Conservation (phyloP, 2,888 invertebrate genomes). For the Plebejus argus region DNA sequence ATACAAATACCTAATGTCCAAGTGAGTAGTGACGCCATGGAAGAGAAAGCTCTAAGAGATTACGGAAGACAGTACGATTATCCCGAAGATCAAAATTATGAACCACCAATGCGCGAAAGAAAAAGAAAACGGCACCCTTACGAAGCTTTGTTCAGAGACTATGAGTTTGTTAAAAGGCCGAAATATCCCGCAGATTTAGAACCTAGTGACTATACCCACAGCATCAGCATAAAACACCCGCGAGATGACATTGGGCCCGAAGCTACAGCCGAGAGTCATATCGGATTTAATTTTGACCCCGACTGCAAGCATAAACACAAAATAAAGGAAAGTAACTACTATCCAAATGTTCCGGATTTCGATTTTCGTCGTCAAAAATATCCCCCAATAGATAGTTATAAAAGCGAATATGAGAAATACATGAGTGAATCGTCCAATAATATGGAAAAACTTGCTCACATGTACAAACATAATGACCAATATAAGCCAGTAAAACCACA, state of each 20-base stretch:
- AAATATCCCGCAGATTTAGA: slow-evolving; percentile 61
- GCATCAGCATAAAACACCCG: slow-evolving; percentile 67
- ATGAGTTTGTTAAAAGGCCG: slow-evolving; percentile 56
- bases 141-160: slow-evolving; percentile 56
- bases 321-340: slow-evolving; percentile 55
- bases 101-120: slow-evolving; percentile 50
- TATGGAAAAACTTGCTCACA: slow-evolving; percentile 58
- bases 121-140: slow-evolving; percentile 58
- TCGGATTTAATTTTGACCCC: slow-evolving; percentile 63
- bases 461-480: slow-evolving; percentile 50
- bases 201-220: slow-evolving; percentile 68
- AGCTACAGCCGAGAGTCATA: slow-evolving; percentile 61
- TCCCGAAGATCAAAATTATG: slow-evolving; percentile 59
- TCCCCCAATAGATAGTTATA: slow-evolving; percentile 54
- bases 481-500: slow-evolving; percentile 57
- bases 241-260: slow-evolving; percentile 54
- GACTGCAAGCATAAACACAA: slow-evolving; percentile 69
- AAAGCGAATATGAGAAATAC: slow-evolving; percentile 62
- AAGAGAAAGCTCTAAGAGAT: slow-evolving; percentile 64
- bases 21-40: slow-evolving; percentile 45
- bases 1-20: slow-evolving; percentile 44
- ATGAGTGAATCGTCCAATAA: slow-evolving; percentile 56
- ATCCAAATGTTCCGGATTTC: slow-evolving; percentile 55
- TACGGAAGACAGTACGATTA: slow-evolving; percentile 65
- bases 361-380: slow-evolving; percentile 59